Base-by-base conservation (phyloP, 2,797 vertebrate genomes). In the Argyrosomus regius region DNA sequence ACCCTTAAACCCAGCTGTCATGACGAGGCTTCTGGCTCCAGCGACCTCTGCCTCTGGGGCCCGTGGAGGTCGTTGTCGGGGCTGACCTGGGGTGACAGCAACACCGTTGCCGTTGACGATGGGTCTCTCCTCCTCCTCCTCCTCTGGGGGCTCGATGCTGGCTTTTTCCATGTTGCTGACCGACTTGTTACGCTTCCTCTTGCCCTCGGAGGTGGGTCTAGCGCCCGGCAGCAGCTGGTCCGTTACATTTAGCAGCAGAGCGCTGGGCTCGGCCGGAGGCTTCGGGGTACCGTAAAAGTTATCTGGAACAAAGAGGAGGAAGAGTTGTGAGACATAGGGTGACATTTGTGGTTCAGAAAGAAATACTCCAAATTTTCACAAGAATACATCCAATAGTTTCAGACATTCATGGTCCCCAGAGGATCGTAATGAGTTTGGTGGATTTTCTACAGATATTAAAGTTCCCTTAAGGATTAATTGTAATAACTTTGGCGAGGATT, bases 91-190 rank as follows among this genome's bases (percentile, higher is more conserved):
- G 79, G 97, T 98, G 90, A 97, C 92, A 39, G 96, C 94, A 14
- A 96, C 90, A 0, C 97, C 96, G 77, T 98, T 98, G 91, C 98
- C 98, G 22, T 98, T 99, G 94, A 99, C 94, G 50, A 97, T 92
- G 75, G 96, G 96, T 85, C 95, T 97, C 93, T 99, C 97, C 88
- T 99, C 98, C 88, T 99, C 98, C 65, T 99, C 98, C 88, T 99
- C 98, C 91, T 98, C 98, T 0, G 97, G 98, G 41, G 98, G 97
- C 84, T 98, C 98, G 85, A 98, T 94, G 89, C 97, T 96, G 54
- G 97, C 96, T 92, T 98, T 99, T 89, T 99, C 98, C 98, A 99
- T 99, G 94, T 98, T 98, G 95, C 97, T 99, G 90, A 99, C 97
- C 24, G 98, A 99, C 87, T 99, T 99, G 95, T 99, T 99, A 80